phyloP scores from a whole-genome alignment of 2,888 invertebrate species.

The Agrypnus murinus region DNA sequence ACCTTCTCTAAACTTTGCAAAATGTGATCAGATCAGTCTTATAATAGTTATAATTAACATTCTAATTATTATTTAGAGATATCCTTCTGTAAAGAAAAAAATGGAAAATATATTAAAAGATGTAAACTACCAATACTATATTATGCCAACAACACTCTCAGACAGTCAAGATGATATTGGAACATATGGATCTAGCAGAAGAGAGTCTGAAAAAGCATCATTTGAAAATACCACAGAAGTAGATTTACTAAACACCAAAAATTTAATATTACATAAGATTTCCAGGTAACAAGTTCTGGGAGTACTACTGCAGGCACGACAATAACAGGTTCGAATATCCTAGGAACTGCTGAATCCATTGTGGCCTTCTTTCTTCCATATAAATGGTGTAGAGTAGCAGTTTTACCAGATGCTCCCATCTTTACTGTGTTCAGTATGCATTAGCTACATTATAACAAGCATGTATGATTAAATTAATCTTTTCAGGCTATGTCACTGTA shows the following conservation, averaged over 20 bases:
- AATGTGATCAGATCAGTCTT: no score
- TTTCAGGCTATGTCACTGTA: conserved; percentile 71
- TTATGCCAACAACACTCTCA: conserved; percentile 68
- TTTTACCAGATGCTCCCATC: conserved; percentile 43
- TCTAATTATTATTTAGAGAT: conserved; percentile 71
- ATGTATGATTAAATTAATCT: background rate
- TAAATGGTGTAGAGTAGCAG: conserved; percentile 48
- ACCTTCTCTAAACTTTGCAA: no score
- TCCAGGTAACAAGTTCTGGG: no score
- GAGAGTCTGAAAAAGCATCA: conserved; percentile 5
- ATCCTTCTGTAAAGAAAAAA: conserved; percentile 71
- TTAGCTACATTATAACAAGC: background rate
- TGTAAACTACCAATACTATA: conserved; percentile 69
- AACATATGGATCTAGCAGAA: background rate
- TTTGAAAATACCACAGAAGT: background rate
- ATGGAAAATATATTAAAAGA: conserved; percentile 70
- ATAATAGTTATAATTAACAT: background rate
- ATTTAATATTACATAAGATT: no score
- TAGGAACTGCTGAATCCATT: conserved; percentile 14
- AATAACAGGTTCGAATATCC: background rate
- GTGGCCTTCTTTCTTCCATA: conserved; percentile 17
- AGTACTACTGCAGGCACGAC: conserved; percentile 22
- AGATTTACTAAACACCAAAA: no score
- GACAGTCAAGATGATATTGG: background rate
- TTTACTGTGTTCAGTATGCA: conserved; percentile 29